These are phyloP conservation scores for Hippocampus kuda DNA, from an alignment of 2,797 vertebrate species.

Conservation along the genomic window DNA sequence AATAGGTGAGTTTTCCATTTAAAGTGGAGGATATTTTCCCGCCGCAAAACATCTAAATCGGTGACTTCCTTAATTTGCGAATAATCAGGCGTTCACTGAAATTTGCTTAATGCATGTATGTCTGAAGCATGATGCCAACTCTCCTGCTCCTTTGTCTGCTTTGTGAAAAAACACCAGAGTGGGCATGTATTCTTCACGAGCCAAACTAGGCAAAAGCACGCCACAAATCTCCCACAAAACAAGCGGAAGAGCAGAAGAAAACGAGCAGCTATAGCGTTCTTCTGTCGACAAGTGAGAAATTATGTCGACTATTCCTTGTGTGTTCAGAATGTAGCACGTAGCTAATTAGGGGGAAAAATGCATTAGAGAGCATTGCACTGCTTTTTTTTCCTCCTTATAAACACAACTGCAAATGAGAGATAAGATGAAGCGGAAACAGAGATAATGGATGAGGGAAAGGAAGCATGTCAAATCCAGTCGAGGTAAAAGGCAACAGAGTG, in stretches of 20 bases:
- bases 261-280: neutral
- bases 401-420: neutral
- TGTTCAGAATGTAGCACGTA: neutral
- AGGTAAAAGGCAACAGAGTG: neutral
- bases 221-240: no score
- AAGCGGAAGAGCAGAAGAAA: neutral
- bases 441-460: neutral
- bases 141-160: neutral
- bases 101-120: no score
- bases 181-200: neutral
- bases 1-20: no score
- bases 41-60: no score
- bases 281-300: neutral
- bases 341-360: neutral
- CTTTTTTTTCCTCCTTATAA: neutral
- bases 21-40: no score
- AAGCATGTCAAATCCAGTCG: neutral
- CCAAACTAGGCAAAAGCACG: no score
- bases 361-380: neutral
- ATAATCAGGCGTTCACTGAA: no score
- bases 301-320: neutral
- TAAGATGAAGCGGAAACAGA: neutral
- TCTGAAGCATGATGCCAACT: neutral
- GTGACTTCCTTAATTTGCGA: no score
- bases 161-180: neutral